Percentiles rank a stretch among this genome's conserved stretches.
These are phyloP conservation scores for Volucella inflata DNA, from an alignment of 2,888 invertebrate genomes.

Conservation along the genomic window DNA sequence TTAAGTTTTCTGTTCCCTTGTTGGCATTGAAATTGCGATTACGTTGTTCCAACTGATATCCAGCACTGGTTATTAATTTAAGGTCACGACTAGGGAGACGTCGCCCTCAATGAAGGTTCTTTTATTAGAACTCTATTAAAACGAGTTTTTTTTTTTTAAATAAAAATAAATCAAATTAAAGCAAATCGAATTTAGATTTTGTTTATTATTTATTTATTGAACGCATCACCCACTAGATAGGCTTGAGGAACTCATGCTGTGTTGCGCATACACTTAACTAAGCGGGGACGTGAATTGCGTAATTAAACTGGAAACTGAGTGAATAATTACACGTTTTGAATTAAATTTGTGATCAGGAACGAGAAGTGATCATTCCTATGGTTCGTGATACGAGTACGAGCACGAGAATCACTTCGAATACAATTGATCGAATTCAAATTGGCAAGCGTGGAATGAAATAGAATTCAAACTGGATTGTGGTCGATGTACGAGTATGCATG, in stretches of 20 bases:
- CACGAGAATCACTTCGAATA: too few relatives aligned
- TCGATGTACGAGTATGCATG: not conserved
- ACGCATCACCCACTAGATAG: conserved; percentile 21
- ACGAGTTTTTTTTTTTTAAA: not conserved
- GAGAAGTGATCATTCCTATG: conserved; percentile 49
- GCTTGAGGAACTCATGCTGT: conserved; percentile 8
- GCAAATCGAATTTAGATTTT: too few relatives aligned
- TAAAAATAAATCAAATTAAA: conserved; percentile 7
- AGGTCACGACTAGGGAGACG: conserved; percentile 1
- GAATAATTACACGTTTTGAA: conserved; percentile 69
- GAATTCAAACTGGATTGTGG: conserved; percentile 1
- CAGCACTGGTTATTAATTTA: conserved; percentile 20
- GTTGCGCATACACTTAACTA: conserved; percentile 36
- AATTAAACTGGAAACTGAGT: conserved; percentile 65
- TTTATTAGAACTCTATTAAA: conserved; percentile 44
- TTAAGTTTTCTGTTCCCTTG: conserved; percentile 1
- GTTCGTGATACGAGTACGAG: conserved; percentile 38
- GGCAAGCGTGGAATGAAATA: conserved; percentile 10
- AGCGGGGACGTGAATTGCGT: conserved; percentile 62
- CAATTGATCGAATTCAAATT: conserved; percentile 37
- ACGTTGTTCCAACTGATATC: conserved; percentile 22
- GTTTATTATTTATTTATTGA: not conserved
- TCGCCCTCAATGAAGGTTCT: conserved; percentile 49
- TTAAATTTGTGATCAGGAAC: conserved; percentile 39
- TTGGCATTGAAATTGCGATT: conserved; percentile 51